Evolutionary conservation across 2,113 vertebrate genomes (phyloP).

Genomic region (Loxodonta africana): DNA sequence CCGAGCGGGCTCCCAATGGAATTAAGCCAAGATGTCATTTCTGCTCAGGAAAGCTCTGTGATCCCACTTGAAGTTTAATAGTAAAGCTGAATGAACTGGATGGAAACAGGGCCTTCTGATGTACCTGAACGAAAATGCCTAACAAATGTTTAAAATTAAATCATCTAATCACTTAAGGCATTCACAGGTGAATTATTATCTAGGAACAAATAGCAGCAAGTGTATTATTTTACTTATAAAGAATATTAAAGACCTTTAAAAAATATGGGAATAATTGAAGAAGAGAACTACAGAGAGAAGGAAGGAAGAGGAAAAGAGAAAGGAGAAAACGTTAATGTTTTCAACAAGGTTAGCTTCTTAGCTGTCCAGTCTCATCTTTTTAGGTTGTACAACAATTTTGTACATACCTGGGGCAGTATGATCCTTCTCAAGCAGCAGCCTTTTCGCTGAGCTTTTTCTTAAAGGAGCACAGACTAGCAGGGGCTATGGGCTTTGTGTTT

Average conservation of each 20-base stretch:
- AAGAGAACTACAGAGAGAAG: conserved; percentile 28
- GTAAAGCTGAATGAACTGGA: conserved; percentile 84
- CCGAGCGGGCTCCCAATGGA: conserved; percentile 85
- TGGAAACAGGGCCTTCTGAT: conserved; percentile 79
- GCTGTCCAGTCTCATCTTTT: not conserved
- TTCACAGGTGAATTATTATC: not conserved
- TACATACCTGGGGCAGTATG: not conserved
- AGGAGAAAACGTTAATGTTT: conserved; percentile 12
- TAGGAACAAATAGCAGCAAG: conserved; percentile 12
- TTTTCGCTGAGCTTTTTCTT: not conserved
- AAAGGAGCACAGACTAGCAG: not conserved
- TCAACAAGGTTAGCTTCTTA: not conserved
- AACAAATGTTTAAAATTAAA: conserved; percentile 70
- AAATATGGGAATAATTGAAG: not conserved
- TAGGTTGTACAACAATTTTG: not conserved
- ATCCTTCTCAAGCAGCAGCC: not conserved
- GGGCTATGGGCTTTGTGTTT: not conserved
- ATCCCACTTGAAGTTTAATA: conserved; percentile 85
- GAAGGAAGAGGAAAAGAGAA: conserved; percentile 32
- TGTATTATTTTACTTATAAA: conserved; percentile 47
- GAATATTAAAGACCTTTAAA: not conserved
- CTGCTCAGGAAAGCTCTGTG: conserved; percentile 84
- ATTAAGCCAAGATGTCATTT: conserved; percentile 88
- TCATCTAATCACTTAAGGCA: conserved; percentile 57
- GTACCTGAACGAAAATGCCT: conserved; percentile 75